Evolutionary conservation across 2,113 vertebrate species (phyloP).

Genomic region (Cyphomyrus discorhynchus): DNA sequence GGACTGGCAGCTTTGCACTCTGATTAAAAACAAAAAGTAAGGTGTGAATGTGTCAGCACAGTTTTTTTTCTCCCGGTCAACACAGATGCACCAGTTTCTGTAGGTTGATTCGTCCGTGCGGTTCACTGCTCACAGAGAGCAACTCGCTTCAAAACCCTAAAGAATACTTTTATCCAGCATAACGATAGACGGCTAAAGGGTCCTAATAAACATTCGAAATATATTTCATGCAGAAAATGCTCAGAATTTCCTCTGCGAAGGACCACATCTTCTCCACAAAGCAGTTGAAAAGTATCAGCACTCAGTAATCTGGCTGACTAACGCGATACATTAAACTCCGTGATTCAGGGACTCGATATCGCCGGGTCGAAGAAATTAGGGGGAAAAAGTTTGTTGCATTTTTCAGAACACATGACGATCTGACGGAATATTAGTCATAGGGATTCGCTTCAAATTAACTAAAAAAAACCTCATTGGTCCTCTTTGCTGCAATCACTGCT

Average conservation of each 20-base stretch:
- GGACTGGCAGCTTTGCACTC: background rate
- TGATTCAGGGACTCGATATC: background rate
- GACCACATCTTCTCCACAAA: background rate
- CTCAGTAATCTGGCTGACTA: background rate
- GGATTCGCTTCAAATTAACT: background rate
- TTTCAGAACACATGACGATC: too few species aligned
- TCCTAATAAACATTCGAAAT: background rate
- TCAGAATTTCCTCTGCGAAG: background rate
- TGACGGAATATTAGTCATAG: background rate
- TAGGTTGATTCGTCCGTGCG: background rate
- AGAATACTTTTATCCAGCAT: slow-evolving; percentile 36
- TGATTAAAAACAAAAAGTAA: slow-evolving; percentile 14
- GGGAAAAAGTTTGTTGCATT: too few species aligned
- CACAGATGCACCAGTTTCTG: background rate
- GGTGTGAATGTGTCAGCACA: slow-evolving; percentile 9
- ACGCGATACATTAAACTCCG: background rate
- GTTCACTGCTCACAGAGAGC: background rate
- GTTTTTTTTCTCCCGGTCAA: background rate
- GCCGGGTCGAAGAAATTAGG: background rate
- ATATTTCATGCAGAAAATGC: too few species aligned
- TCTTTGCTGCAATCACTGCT: background rate
- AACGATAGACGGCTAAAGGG: slow-evolving; percentile 11
- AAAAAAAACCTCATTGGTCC: background rate
- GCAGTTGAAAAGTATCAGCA: background rate
- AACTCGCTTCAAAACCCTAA: slow-evolving; percentile 39